Percentiles rank a stretch among this genome's conserved stretches.
Evolutionary conservation across 2,888 invertebrate species (phyloP).

Genomic region (Busseola fusca): DNA sequence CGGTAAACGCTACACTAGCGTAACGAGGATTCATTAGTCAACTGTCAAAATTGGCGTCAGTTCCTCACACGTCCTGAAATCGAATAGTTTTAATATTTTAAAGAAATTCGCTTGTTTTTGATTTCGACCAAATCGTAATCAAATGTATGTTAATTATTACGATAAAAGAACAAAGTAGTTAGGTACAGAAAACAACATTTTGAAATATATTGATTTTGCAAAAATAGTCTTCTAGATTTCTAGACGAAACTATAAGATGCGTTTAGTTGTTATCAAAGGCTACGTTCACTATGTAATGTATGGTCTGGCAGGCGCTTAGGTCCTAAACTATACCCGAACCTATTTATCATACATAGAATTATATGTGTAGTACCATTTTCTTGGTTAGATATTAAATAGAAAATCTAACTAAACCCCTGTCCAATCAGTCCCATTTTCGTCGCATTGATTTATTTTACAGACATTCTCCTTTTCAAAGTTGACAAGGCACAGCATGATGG

Average conservation of each 20-base stretch:
- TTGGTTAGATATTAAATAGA: neutral
- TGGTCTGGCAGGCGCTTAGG: neutral
- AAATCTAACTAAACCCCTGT: neutral
- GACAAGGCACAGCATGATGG: neutral
- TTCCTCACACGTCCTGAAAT: slow-evolving; percentile 64
- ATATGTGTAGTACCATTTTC: neutral
- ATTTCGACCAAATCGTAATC: neutral
- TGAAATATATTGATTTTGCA: neutral
- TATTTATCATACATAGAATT: neutral
- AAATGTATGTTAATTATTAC: neutral
- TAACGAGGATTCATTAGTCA: slow-evolving; percentile 62
- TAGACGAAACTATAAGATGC: slow-evolving; percentile 2
- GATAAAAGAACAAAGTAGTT: neutral
- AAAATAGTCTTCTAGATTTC: neutral
- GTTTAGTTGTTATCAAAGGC: slow-evolving; percentile 28
- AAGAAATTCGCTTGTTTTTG: neutral
- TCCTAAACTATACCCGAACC: neutral
- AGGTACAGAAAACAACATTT: neutral
- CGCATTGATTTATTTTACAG: neutral
- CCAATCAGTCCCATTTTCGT: neutral
- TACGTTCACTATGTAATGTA: slow-evolving; percentile 2
- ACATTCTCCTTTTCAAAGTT: neutral
- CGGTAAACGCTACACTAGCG: slow-evolving; percentile 64
- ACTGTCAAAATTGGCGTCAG: slow-evolving; percentile 81
- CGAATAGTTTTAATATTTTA: neutral